Conservation (phyloP, 1,140 invertebrate genomes). For the Platorchestia sp. region DNA sequence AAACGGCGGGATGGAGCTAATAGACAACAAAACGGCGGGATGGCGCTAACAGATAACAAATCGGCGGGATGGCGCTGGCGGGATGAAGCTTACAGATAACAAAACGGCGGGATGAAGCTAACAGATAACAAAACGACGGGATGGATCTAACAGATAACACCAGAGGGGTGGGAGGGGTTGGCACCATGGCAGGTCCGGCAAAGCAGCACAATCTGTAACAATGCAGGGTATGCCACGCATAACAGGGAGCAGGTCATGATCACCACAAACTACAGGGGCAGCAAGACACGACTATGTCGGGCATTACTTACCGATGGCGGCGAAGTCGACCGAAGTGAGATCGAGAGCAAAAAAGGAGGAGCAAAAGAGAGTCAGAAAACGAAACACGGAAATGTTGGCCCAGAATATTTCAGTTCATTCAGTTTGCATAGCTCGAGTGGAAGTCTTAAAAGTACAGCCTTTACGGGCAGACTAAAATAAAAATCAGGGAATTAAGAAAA, state of each 20-base stretch:
- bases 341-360: slow-evolving; percentile 45
- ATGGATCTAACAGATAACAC: too few relatives aligned
- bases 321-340: slow-evolving; percentile 26
- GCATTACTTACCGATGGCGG: neutral
- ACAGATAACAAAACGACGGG: too few relatives aligned
- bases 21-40: too few relatives aligned
- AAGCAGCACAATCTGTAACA: neutral
- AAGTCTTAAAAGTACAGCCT: neutral
- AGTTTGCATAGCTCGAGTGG: neutral
- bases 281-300: neutral
- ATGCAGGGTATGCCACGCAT: neutral
- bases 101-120: too few relatives aligned
- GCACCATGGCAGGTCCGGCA: neutral
- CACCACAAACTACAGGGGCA: neutral
- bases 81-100: too few relatives aligned
- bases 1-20: too few relatives aligned
- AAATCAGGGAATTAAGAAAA: neutral
- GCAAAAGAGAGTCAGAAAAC: slow-evolving; percentile 32
- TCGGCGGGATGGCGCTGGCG: too few relatives aligned
- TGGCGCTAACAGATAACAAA: too few relatives aligned
- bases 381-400: slow-evolving; percentile 9
- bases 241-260: neutral
- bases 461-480: neutral
- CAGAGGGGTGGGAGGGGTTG: neutral
- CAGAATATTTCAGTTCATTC: slow-evolving; percentile 24